phyloP scores from a whole-genome alignment of 2,113 vertebrate species.

The Chionomys nivalis region DNA sequence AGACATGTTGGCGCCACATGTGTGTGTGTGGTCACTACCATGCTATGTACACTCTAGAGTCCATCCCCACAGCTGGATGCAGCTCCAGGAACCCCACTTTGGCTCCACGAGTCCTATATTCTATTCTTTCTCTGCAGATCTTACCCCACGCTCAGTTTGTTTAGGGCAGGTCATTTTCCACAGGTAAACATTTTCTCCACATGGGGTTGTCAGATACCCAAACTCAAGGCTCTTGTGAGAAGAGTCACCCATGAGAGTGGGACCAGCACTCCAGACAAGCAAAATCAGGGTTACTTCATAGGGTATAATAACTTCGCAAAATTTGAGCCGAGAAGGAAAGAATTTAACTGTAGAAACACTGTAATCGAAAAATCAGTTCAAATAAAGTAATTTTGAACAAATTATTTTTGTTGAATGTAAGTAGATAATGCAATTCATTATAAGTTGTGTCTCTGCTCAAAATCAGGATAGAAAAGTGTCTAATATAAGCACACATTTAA shows the following conservation, averaged over 20 bases:
- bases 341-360: background rate
- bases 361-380: background rate
- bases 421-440: background rate
- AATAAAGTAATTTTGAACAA: conserved; percentile 2
- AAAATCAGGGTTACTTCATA: background rate
- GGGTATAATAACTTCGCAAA: background rate
- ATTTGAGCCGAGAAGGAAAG: background rate
- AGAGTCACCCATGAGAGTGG: background rate
- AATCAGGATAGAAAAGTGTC: background rate
- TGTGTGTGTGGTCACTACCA: background rate
- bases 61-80: fast-evolving
- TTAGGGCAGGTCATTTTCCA: conserved; percentile 7
- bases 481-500: background rate
- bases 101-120: fast-evolving
- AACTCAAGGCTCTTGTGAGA: background rate
- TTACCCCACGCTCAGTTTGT: background rate
- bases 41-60: background rate
- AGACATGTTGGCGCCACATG: background rate
- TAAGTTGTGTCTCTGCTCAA: background rate
- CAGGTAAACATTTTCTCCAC: background rate
- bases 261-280: background rate
- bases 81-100: background rate
- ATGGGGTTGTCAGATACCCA: conserved; percentile 21
- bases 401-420: background rate
- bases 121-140: too few species aligned